These are phyloP conservation scores for Vidua macroura DNA, from an alignment of 2,113 vertebrate genomes.

Conservation along the genomic window DNA sequence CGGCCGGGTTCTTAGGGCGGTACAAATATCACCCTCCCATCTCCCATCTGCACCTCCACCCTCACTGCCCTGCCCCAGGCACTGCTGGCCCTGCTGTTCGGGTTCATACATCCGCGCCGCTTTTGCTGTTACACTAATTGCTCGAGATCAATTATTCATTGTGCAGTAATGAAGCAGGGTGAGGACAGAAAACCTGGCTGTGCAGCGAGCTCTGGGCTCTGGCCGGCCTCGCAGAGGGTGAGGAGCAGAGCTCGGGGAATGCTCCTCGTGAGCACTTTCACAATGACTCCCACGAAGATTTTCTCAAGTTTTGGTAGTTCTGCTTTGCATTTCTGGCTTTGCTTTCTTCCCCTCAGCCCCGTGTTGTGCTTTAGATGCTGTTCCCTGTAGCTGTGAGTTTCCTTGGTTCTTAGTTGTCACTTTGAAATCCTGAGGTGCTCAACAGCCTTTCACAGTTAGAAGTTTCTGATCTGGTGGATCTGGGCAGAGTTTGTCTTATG, in stretches of 20 bases:
- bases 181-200: neutral
- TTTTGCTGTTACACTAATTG: neutral
- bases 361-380: neutral
- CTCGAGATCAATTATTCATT: conserved; percentile 28
- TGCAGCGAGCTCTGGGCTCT: neutral
- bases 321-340: neutral
- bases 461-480: neutral
- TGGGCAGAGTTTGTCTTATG: neutral
- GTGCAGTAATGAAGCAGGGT: neutral
- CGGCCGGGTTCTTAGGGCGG: neutral
- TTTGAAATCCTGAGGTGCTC: neutral
- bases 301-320: neutral
- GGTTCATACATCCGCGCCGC: neutral
- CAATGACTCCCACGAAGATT: neutral
- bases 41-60: neutral
- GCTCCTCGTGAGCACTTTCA: neutral
- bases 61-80: accelerated
- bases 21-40: accelerated
- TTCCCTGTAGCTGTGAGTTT: neutral
- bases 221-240: accelerated
- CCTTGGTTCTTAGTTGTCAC: neutral
- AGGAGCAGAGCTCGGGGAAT: neutral
- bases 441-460: accelerated
- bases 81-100: neutral
- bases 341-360: neutral